These are phyloP conservation scores for Drosophila kikkawai DNA, from an alignment of 1,140 invertebrate species.

Conservation along the genomic window DNA sequence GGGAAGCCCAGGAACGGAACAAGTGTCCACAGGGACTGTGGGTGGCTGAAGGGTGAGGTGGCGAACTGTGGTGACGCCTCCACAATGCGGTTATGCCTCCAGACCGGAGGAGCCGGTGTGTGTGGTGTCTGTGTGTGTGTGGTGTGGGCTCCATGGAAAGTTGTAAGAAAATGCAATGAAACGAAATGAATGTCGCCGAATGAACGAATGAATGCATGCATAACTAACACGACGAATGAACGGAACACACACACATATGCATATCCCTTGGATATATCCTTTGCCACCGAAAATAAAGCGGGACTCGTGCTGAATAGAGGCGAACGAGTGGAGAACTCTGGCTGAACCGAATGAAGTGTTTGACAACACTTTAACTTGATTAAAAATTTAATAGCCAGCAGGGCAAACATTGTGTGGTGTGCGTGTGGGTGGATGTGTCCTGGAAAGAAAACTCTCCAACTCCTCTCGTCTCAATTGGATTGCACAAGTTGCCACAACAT, in stretches of 20 bases:
- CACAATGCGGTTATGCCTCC: constrained; percentile 62
- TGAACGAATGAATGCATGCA: constrained; percentile 71
- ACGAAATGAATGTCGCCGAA: constrained; percentile 80
- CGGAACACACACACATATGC: not conserved
- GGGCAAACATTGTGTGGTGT: constrained; percentile 59
- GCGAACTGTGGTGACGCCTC: constrained; percentile 16
- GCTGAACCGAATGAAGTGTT: constrained; percentile 75
- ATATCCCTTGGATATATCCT: constrained; percentile 17
- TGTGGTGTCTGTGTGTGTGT: not conserved
- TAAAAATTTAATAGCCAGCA: constrained; percentile 80
- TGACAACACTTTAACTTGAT: constrained; percentile 83
- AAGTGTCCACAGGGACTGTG: constrained; percentile 36
- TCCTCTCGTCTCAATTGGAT: constrained; percentile 65
- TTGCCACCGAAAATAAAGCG: constrained; percentile 19
- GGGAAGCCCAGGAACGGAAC: constrained; percentile 20
- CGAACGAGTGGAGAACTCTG: constrained; percentile 10
- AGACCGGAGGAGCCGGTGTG: not conserved
- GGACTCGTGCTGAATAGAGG: constrained; percentile 4
- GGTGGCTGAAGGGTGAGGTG: not conserved
- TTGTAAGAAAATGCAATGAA: constrained; percentile 76
- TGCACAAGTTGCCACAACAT: constrained; percentile 73
- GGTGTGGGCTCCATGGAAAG: constrained; percentile 28
- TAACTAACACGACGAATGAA: constrained; percentile 65
- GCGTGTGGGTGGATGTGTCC: not conserved
- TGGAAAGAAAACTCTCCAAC: not conserved